These are phyloP conservation scores for Steinernema hermaphroditum DNA, from an alignment of 2,888 invertebrate genomes.

Conservation along the genomic window DNA sequence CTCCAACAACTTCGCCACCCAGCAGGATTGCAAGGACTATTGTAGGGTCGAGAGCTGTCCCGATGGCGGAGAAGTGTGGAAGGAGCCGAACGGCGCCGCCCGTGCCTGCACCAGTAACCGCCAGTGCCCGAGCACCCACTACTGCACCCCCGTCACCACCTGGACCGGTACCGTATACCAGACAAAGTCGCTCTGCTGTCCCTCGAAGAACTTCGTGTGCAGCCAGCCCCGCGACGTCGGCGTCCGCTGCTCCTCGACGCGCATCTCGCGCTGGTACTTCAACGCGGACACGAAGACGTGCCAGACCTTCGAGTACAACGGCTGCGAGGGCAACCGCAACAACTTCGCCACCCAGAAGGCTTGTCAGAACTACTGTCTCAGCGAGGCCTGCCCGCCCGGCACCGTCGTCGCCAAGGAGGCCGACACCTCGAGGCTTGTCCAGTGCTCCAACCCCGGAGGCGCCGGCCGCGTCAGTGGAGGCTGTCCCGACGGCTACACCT, in stretches of 20 bases:
- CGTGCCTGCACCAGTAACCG: slow-evolving; percentile 62
- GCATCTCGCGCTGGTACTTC: slow-evolving; percentile 64
- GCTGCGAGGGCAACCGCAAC: slow-evolving; percentile 66
- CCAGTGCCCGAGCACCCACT: slow-evolving; percentile 65
- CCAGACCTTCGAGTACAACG: slow-evolving; percentile 65
- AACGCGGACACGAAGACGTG: slow-evolving; percentile 64
- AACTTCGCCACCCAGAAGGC: slow-evolving; percentile 64
- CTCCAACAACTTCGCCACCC: slow-evolving; percentile 62
- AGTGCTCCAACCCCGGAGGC: slow-evolving; percentile 62
- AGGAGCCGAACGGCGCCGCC: slow-evolving; percentile 63
- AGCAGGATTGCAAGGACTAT: slow-evolving; percentile 65
- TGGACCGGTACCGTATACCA: slow-evolving; percentile 64
- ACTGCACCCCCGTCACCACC: slow-evolving; percentile 65
- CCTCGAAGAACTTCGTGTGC: slow-evolving; percentile 65
- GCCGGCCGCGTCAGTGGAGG: slow-evolving; percentile 60
- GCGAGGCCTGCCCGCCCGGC: slow-evolving; percentile 64
- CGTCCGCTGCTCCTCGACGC: slow-evolving; percentile 51
- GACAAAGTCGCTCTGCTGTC: slow-evolving; percentile 64
- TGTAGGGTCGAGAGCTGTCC: slow-evolving; percentile 65
- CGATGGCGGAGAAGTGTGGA: slow-evolving; percentile 65
- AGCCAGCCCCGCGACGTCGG: slow-evolving; percentile 62
- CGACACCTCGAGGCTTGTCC: slow-evolving; percentile 56
- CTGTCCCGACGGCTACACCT: slow-evolving; percentile 65
- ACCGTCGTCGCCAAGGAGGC: slow-evolving; percentile 64
- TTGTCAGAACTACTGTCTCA: slow-evolving; percentile 65